Evolutionary conservation across 2,797 vertebrate genomes (phyloP), one percentile per base, ranked within the genome.

Genomic region (Xiphophorus birchmanni): DNA sequence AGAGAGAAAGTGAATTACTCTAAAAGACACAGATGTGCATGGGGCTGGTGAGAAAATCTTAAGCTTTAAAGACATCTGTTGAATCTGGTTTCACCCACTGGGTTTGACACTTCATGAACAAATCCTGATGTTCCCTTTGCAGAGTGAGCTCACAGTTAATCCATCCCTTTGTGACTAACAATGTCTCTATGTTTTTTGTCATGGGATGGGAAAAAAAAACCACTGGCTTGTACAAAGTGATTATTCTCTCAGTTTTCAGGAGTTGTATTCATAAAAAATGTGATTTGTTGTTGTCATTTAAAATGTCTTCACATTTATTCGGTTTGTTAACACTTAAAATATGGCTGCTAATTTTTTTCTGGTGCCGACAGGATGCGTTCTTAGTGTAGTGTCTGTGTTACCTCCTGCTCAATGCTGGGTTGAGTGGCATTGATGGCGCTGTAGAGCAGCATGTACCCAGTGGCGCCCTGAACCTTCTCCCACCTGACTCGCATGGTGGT

Each of bases 401-500:
- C 99, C 96, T 99, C 97, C 93, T 97, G 96, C 80, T 97, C 95
- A 8, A 56, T 48, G n/a, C 93, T 82, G 50, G 96, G 92, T 76
- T 95, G 82, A 29, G 97, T 97, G 79, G 97, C 96, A 60, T 98
- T 97, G 84, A 97, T 89, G 82, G 98, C 93, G 0, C 95, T 96
- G 71, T 99, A 98, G 2, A 96, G 95, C 85, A 99, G 86, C 85
- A 95, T 94, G 92, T 99, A 99, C 77, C 97, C 97, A 2, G 97
- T 96, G 67, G 98, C 97, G 47, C 96, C 97, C 5, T 9, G 79
- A 0, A 94, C 96, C 60, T 93, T 89, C 83, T 97, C 96, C 99
- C 99, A 99, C 86, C 95, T 96, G 83, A 98, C 97, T 23, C 95
- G 92, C 98, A 99, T 98, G 80, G 96, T 96, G 80, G 97, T 98